Conservation (phyloP, 2,797 vertebrate genomes). For the Tarsius wallacei region DNA sequence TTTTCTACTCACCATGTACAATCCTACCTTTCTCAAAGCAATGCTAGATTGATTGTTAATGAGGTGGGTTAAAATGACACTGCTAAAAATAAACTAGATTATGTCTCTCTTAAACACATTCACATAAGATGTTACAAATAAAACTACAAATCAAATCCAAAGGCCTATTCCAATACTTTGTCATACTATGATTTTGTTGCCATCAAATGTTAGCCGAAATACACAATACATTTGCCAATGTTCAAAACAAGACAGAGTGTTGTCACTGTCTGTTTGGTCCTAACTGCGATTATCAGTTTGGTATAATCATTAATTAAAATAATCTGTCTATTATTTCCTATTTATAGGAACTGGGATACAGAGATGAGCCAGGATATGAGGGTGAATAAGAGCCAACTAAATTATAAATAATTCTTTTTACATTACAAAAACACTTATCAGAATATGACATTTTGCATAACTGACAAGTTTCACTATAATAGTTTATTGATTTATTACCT, state of each 20-base stretch:
- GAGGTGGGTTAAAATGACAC: constrained; percentile 39
- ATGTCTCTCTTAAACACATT: constrained; percentile 34
- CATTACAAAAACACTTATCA: constrained; percentile 55
- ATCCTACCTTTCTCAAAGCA: constrained; percentile 65
- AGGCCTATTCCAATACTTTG: neutral
- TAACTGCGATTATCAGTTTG: constrained; percentile 45
- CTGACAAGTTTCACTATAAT: neutral
- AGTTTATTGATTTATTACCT: constrained; percentile 33
- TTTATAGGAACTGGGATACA: neutral
- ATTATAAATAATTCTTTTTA: constrained; percentile 12
- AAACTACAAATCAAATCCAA: constrained; percentile 50
- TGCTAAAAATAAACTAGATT: constrained; percentile 61
- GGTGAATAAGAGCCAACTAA: constrained; percentile 2
- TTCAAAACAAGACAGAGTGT: constrained; percentile 37
- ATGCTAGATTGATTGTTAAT: constrained; percentile 44
- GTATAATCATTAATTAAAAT: constrained; percentile 53
- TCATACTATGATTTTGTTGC: constrained; percentile 43
- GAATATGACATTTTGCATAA: constrained; percentile 59
- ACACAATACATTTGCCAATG: neutral
- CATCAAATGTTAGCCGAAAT: constrained; percentile 53
- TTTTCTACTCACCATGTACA: constrained; percentile 34
- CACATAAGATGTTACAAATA: constrained; percentile 49
- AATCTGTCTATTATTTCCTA: neutral
- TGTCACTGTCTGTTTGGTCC: neutral
- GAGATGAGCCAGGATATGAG: neutral